These are phyloP conservation scores for Amniataba percoides DNA, from an alignment of 2,797 vertebrate genomes.

Conservation along the genomic window DNA sequence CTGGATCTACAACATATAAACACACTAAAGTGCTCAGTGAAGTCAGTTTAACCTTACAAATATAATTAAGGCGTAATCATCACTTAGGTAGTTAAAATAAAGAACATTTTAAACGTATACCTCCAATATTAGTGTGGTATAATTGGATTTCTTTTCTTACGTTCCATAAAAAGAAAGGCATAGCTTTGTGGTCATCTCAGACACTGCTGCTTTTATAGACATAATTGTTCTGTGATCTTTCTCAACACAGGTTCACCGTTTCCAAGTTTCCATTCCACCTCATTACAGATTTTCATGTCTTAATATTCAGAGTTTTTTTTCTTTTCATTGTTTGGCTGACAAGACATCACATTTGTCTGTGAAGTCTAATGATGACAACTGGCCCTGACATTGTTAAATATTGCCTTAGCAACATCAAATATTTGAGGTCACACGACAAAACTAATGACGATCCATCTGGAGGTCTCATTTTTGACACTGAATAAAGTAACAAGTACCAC, in stretches of 20 bases:
- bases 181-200: background rate
- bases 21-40: background rate
- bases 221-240: background rate
- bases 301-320: background rate
- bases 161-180: background rate
- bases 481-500: constrained; percentile 10
- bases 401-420: constrained; percentile 14
- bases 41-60: background rate
- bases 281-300: background rate
- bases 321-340: background rate
- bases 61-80: background rate
- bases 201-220: background rate
- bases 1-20: no score
- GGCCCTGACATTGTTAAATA: constrained; percentile 29
- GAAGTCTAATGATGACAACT: constrained; percentile 27
- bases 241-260: background rate
- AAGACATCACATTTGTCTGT: constrained; percentile 9
- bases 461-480: background rate
- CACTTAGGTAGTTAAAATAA: background rate
- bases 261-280: background rate
- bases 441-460: constrained; percentile 11
- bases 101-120: no score
- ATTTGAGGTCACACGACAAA: constrained; percentile 33
- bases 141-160: no score
- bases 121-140: no score